Conservation (phyloP, 2,888 invertebrate species). For the Lycia hirtaria region DNA sequence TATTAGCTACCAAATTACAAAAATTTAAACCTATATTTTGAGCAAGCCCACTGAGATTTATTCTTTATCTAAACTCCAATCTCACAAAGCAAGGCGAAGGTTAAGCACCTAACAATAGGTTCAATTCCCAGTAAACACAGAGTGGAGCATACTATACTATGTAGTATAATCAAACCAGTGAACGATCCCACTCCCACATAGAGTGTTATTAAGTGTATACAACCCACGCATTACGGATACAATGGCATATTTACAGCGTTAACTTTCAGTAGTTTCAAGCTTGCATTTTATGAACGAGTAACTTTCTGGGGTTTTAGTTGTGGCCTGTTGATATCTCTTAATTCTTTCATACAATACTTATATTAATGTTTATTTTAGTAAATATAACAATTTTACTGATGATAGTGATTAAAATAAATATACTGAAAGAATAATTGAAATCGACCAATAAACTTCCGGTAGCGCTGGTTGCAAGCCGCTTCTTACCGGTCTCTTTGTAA, state of each 20-base stretch:
- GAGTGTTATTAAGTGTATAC: slow-evolving; percentile 24
- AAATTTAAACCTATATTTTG: too few species aligned
- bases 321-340: neutral
- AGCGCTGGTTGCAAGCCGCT: too few species aligned
- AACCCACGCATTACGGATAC: slow-evolving; percentile 13
- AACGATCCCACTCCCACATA: slow-evolving; percentile 11
- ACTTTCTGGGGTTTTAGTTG: neutral
- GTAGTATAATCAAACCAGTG: slow-evolving; percentile 18
- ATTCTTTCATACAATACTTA: too few species aligned
- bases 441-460: too few species aligned
- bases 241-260: slow-evolving; percentile 8
- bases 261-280: slow-evolving; percentile 12
- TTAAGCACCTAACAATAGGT: neutral
- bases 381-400: too few species aligned
- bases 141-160: neutral
- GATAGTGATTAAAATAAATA: too few species aligned
- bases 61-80: slow-evolving; percentile 10
- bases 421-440: too few species aligned
- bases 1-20: too few species aligned
- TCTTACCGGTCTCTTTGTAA: too few species aligned
- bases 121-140: slow-evolving; percentile 12
- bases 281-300: slow-evolving; percentile 7
- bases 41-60: neutral
- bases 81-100: slow-evolving; percentile 6
- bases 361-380: too few species aligned